Conservation (phyloP, 2,797 vertebrate species). For the Macropus fuliginosus region DNA sequence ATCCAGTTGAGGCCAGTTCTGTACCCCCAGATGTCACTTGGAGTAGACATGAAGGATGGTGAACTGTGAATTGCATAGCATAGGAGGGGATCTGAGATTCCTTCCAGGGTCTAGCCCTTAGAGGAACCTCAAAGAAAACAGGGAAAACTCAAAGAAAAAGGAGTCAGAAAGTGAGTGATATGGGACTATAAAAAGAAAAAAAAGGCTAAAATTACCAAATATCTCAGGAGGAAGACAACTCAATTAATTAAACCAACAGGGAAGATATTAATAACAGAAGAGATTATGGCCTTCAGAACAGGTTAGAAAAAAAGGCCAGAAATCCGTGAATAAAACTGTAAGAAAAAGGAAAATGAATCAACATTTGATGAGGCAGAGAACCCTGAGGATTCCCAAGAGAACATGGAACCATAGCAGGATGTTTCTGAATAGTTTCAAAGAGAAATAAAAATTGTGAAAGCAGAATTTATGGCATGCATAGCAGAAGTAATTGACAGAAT, state of each 20-base stretch:
- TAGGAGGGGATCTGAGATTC: neutral
- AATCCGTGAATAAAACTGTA: neutral
- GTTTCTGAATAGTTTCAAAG: neutral
- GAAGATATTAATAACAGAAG: neutral
- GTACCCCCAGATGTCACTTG: neutral
- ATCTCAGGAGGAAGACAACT: neutral
- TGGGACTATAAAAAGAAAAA: neutral
- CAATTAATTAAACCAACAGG: neutral
- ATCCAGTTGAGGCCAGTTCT: neutral
- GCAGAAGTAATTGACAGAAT: neutral
- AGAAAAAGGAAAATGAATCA: neutral
- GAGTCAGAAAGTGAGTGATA: neutral
- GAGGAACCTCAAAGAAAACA: neutral
- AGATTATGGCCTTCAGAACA: neutral
- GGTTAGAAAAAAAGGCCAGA: neutral
- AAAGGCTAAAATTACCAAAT: neutral
- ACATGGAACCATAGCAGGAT: neutral
- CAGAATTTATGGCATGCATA: neutral
- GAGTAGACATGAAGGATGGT: neutral
- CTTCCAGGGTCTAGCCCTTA: neutral
- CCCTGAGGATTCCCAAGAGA: neutral
- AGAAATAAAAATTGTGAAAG: neutral
- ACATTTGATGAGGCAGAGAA: neutral
- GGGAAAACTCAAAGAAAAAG: neutral
- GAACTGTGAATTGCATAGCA: neutral